A percentile compares a stretch with the other conserved stretches of the same genome.
Conservation (phyloP, 2,888 invertebrate genomes). For the Exocentrus adspersus region DNA sequence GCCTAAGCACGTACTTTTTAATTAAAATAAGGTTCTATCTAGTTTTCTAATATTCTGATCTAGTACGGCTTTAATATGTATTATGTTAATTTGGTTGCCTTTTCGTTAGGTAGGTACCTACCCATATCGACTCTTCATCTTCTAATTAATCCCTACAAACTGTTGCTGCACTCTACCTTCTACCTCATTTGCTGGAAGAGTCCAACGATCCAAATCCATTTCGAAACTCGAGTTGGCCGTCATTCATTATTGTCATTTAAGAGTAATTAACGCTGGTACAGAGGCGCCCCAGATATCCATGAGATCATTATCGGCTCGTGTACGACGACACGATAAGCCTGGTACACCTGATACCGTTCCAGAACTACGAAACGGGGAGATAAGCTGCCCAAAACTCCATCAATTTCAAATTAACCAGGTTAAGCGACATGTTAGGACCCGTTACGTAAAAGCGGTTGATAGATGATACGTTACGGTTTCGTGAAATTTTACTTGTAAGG, state of each 20-base stretch:
- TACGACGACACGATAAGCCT: neutral
- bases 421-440: neutral
- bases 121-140: too few species aligned
- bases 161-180: too few species aligned
- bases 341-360: conserved; percentile 1
- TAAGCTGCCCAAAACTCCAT: neutral
- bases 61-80: too few species aligned
- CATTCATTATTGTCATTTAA: neutral
- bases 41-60: too few species aligned
- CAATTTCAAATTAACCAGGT: neutral
- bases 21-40: too few species aligned
- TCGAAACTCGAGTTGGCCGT: neutral
- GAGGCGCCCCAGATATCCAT: neutral
- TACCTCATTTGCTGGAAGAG: neutral
- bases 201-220: neutral
- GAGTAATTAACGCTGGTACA: neutral
- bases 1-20: too few species aligned
- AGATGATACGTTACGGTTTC: neutral
- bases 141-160: too few species aligned
- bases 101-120: too few species aligned
- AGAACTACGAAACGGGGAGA: neutral
- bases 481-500: conserved; percentile 1
- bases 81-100: too few species aligned
- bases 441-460: neutral
- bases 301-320: neutral